phyloP scores from a whole-genome alignment of 23 tunicate species.

The Trididemnum nubilum region DNA sequence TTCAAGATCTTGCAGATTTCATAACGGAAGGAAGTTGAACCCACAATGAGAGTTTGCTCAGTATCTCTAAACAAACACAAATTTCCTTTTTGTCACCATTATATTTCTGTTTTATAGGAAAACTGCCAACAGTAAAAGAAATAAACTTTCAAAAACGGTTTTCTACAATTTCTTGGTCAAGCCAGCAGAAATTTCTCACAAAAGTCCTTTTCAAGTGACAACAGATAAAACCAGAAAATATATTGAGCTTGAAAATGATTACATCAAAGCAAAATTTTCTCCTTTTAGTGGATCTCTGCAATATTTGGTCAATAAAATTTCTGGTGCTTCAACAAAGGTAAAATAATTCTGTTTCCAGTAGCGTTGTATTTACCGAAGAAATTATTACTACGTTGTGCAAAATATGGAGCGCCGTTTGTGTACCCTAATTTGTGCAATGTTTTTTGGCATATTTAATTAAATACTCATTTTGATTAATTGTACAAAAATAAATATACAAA shows the following conservation, averaged over 20 bases:
- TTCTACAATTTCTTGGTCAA: neutral
- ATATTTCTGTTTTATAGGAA: neutral
- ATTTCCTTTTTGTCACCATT: too few species aligned
- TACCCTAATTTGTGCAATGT: too few species aligned
- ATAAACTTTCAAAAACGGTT: neutral
- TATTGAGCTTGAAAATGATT: constrained; percentile 1
- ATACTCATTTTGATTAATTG: too few species aligned
- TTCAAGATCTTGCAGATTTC: too few species aligned
- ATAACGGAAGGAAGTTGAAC: too few species aligned
- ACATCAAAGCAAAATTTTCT: neutral
- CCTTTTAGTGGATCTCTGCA: constrained; percentile 4
- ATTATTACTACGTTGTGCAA: neutral
- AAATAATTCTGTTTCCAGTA: neutral
- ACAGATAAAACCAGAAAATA: neutral
- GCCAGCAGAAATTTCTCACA: neutral
- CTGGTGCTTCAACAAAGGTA: constrained; percentile 11
- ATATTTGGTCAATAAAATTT: neutral
- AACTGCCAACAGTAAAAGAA: neutral
- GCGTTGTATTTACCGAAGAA: neutral
- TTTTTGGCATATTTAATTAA: too few species aligned
- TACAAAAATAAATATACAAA: too few species aligned
- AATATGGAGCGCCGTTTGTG: too few species aligned
- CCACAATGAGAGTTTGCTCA: too few species aligned
- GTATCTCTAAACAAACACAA: too few species aligned
- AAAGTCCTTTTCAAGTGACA: neutral